Percentiles rank a stretch among this genome's conserved stretches.
Conservation (phyloP, 2,888 invertebrate species). For the Parnassius glacialis region DNA sequence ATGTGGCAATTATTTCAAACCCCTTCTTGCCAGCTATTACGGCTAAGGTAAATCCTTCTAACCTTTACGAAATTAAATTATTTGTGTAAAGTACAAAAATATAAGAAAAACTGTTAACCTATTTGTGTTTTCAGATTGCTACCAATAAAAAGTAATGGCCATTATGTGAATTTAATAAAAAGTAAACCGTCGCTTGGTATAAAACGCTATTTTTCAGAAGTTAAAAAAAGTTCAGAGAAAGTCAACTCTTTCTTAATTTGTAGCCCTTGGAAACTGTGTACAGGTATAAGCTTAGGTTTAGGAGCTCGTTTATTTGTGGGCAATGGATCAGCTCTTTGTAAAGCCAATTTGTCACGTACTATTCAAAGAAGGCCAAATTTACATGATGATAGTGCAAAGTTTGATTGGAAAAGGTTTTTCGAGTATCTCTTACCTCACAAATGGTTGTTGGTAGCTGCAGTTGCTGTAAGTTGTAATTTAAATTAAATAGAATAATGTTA, state of each 20-base stretch:
- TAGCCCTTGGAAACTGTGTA: conserved; percentile 72
- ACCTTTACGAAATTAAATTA: conserved; percentile 26
- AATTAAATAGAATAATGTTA: background rate
- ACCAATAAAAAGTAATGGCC: conserved; percentile 49
- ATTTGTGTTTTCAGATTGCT: conserved; percentile 54
- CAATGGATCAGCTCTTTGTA: conserved; percentile 84
- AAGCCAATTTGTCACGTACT: conserved; percentile 77
- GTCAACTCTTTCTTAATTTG: conserved; percentile 48
- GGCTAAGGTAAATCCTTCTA: conserved; percentile 57
- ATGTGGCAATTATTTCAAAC: conserved; percentile 71
- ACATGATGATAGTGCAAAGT: conserved; percentile 79
- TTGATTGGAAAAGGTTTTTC: conserved; percentile 90
- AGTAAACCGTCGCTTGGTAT: conserved; percentile 53
- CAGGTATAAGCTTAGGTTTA: conserved; percentile 69
- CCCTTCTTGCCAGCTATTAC: conserved; percentile 52
- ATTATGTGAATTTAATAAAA: conserved; percentile 55
- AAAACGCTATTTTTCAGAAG: conserved; percentile 54
- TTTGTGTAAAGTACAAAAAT: background rate
- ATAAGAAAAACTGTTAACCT: background rate
- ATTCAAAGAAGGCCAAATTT: conserved; percentile 79
- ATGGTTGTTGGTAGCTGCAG: conserved; percentile 87
- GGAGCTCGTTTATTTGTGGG: conserved; percentile 50
- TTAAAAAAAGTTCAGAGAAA: conserved; percentile 52
- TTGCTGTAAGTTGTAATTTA: conserved; percentile 83
- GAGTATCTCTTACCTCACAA: conserved; percentile 87